Evolutionary conservation across 2,888 invertebrate species (phyloP).

Genomic region (Cerastis leucographa): DNA sequence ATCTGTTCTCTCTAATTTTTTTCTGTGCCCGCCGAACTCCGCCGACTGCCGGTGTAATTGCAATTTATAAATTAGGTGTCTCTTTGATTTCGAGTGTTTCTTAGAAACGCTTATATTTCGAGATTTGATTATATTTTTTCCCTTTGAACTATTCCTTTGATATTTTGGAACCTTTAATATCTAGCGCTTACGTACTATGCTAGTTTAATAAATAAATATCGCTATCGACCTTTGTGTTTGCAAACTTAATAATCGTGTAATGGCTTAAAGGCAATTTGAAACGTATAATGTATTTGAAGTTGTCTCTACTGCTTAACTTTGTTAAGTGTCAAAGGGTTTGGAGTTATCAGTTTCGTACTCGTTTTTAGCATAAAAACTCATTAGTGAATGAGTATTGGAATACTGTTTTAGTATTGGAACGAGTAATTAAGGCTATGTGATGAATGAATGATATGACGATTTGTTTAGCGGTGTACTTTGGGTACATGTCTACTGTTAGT

Average conservation of each 20-base stretch:
- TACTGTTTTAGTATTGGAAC: conserved; percentile 36
- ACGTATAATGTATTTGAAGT: conserved; percentile 64
- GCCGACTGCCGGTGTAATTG: conserved; percentile 86
- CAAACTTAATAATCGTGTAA: conserved; percentile 60
- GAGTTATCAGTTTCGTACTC: conserved; percentile 50
- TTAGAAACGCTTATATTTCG: conserved; percentile 80
- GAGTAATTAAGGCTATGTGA: conserved; percentile 19
- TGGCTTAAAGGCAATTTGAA: conserved; percentile 56
- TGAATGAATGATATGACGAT: conserved; percentile 15
- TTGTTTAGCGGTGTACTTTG: conserved; percentile 41
- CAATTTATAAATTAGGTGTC: conserved; percentile 88
- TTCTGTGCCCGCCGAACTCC: conserved; percentile 77
- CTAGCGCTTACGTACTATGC: conserved; percentile 57
- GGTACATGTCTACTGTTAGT: conserved; percentile 69
- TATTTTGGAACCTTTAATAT: conserved; percentile 70
- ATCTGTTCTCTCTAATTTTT: conserved; percentile 86
- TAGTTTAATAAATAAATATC: conserved; percentile 63
- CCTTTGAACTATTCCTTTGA: conserved; percentile 78
- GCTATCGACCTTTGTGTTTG: conserved; percentile 54
- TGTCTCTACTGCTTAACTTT: conserved; percentile 56
- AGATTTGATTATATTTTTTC: conserved; percentile 80
- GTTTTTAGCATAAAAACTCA: conserved; percentile 58
- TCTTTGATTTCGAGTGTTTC: conserved; percentile 84
- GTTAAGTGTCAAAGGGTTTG: conserved; percentile 62
- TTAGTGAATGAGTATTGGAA: conserved; percentile 46